A percentile compares a stretch with the other conserved stretches of the same genome.
Evolutionary conservation across 2,113 vertebrate genomes (phyloP).

Genomic region (Saguinus imperator): DNA sequence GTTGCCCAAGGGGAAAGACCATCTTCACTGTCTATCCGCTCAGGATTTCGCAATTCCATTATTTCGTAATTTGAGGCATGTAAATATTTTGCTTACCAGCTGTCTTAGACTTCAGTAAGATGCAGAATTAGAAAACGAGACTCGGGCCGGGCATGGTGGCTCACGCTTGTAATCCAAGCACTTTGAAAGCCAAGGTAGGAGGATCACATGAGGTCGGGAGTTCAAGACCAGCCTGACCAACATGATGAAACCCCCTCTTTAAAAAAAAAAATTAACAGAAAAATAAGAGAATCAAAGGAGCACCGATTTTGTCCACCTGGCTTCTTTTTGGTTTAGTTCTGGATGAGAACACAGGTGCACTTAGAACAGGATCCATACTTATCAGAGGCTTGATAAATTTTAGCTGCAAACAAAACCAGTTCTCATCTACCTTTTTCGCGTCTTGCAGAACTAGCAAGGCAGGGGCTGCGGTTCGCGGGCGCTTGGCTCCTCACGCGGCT

Average conservation of each 20-base stretch:
- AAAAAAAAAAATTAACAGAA: no score
- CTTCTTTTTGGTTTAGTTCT: neutral
- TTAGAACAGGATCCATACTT: neutral
- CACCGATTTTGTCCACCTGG: neutral
- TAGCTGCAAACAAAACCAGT: neutral
- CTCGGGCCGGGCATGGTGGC: no score
- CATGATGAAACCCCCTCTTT: no score
- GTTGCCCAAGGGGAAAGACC: neutral
- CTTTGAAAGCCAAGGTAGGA: no score
- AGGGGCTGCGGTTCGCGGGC: no score
- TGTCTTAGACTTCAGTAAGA: neutral
- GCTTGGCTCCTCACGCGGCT: no score
- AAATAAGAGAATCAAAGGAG: neutral
- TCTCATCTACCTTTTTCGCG: no score
- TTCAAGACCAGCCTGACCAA: no score
- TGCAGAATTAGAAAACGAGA: neutral
- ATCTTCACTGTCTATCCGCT: neutral
- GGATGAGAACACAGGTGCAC: neutral
- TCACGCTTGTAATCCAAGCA: no score
- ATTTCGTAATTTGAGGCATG: neutral
- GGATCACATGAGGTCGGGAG: no score
- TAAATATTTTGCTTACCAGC: neutral
- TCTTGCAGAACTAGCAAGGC: no score
- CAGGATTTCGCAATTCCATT: neutral
- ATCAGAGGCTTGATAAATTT: neutral